phyloP scores from a whole-genome alignment of 2,113 vertebrate genomes.

The Meleagris gallopavo region DNA sequence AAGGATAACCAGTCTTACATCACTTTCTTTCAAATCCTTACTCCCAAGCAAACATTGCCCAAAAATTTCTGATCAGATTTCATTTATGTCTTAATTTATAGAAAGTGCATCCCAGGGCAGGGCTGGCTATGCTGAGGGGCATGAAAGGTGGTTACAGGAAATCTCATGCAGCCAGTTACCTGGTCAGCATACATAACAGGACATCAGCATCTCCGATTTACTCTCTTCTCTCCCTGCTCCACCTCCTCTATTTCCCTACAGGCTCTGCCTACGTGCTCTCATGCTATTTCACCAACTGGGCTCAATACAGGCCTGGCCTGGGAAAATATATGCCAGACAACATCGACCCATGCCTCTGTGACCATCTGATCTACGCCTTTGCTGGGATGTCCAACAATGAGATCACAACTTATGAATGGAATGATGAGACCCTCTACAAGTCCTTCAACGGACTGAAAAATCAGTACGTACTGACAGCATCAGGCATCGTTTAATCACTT shows the following conservation, averaged over 20 bases:
- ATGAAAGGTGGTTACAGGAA: neutral
- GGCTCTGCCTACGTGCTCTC: constrained; percentile 81
- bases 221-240: neutral
- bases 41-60: neutral
- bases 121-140: neutral
- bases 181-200: neutral
- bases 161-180: too few relatives aligned
- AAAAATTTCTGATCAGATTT: too few relatives aligned
- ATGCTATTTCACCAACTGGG: constrained; percentile 93
- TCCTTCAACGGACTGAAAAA: constrained; percentile 85
- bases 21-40: neutral
- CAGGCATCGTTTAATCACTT: too few relatives aligned
- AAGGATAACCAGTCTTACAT: neutral
- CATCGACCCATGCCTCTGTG: constrained; percentile 85
- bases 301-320: constrained; percentile 83
- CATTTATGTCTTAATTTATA: neutral
- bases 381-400: constrained; percentile 85
- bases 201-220: neutral
- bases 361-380: constrained; percentile 87
- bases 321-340: constrained; percentile 80
- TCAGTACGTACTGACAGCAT: constrained; percentile 54
- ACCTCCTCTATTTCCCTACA: constrained; percentile 1
- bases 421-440: constrained; percentile 84
- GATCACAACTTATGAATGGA: constrained; percentile 85
- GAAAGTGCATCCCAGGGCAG: too few relatives aligned